Evolutionary conservation across 2,797 vertebrate species (phyloP).

Genomic region (Girardinus metallicus): DNA sequence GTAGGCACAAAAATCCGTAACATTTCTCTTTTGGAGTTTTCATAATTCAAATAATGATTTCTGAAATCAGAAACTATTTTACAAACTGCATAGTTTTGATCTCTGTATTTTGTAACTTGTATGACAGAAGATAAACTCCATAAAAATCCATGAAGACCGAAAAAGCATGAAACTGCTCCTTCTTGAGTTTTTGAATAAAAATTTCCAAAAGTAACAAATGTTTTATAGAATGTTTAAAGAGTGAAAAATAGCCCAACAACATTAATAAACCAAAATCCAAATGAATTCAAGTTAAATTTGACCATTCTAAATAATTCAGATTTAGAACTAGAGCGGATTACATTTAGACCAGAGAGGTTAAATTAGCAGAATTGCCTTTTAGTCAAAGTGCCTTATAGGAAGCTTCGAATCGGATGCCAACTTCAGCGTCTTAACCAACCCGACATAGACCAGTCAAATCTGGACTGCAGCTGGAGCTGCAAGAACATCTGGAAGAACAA

Average conservation of each 20-base stretch:
- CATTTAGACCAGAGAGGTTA: not conserved
- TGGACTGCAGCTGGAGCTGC: conserved; percentile 52
- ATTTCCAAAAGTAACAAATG: not conserved
- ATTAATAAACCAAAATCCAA: not conserved
- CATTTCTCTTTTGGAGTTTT: not conserved
- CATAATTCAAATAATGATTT: not conserved
- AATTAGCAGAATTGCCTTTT: not conserved
- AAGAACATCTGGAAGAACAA: conserved; percentile 8
- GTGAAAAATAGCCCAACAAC: not conserved
- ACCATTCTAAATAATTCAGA: not conserved
- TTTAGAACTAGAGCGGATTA: not conserved
- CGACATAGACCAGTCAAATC: conserved; percentile 72
- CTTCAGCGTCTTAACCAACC: conserved; percentile 52
- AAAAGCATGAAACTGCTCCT: not conserved
- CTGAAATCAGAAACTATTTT: not conserved
- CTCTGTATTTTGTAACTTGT: not conserved
- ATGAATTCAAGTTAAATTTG: not conserved
- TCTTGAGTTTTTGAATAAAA: not conserved
- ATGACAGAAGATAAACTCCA: not conserved
- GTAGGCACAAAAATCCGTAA: not conserved
- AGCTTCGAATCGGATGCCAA: not conserved
- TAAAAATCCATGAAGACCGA: not conserved
- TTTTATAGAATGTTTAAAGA: not conserved
- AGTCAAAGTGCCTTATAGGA: not conserved
- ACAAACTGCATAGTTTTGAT: not conserved